Evolutionary conservation across 2,888 invertebrate species (phyloP), one percentile per base, ranked within the genome.

Genomic region (Parnassius apollo): DNA sequence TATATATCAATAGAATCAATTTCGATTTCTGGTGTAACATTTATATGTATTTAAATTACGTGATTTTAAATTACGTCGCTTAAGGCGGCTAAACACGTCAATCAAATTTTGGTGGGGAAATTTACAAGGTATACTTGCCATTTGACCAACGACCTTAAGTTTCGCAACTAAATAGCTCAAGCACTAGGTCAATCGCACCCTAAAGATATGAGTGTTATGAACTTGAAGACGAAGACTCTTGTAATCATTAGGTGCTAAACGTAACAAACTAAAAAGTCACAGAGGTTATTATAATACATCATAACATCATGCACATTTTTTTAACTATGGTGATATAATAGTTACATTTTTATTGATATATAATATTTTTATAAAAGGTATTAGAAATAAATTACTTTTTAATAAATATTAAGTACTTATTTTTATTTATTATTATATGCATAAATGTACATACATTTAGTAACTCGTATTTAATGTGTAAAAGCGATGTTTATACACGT

Each of bases 101-200:
- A 48, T 48, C 48, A 48, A 48, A 13, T 1, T 12, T 2, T 48
- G n/a, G 2, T 12, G 48, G 13, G 48, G 13, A 48, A 48, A 48
- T n/a, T 48, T 48, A 12, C 48, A 48, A 48, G 48, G 48, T 48
- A 13, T 12, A 13, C 7, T 48, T 48, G 48, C 48, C 22, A 45
- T 57, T 49, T 49, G 13, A 57, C 57, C 10, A 18, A 22, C 59
- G 65, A 66, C 65, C 65, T 68, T 66, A 65, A 58, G 61, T 66
- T 64, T 68, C 55, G 65, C 61, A 66, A 57, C 56, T 45, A 56
- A n/a, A 18, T 44, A 13, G 52, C 53, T 65, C 58, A 49, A 48
- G 46, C 65, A 65, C 60, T 65, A 53, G 67, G 68, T 67, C 65
- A 66, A 63, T 49, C 51, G 57, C 56, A 59, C 63, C 66, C 67